phyloP scores from a whole-genome alignment of 2,888 invertebrate genomes.

The Archaeoteleia sp. region DNA sequence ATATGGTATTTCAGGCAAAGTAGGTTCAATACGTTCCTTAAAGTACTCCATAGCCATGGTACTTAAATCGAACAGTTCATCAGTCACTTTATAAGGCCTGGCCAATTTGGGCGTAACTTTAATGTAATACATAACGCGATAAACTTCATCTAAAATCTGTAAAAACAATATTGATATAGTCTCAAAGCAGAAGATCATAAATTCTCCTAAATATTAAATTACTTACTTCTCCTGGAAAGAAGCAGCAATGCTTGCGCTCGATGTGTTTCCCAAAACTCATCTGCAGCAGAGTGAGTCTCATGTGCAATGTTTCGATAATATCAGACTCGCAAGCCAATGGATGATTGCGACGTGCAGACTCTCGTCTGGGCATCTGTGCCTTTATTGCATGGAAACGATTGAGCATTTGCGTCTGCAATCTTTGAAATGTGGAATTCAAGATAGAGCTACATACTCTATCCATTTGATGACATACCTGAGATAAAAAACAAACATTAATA shows the following conservation, averaged over 20 bases:
- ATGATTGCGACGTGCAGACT: constrained; percentile 93
- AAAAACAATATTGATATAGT: constrained; percentile 58
- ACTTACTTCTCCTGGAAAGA: constrained; percentile 93
- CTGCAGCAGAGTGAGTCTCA: constrained; percentile 91
- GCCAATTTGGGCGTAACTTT: constrained; percentile 88
- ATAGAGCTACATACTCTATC: constrained; percentile 87
- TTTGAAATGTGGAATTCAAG: constrained; percentile 90
- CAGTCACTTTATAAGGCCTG: constrained; percentile 93
- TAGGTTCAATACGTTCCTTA: constrained; percentile 94
- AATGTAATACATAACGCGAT: constrained; percentile 88
- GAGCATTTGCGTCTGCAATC: constrained; percentile 89
- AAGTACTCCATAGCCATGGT: constrained; percentile 99
- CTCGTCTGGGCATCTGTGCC: constrained; percentile 92
- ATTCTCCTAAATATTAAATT: constrained; percentile 9
- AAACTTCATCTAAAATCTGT: constrained; percentile 93
- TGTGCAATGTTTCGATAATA: constrained; percentile 94
- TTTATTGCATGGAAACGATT: constrained; percentile 91
- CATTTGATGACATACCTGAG: constrained; percentile 87
- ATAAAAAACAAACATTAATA: constrained; percentile 37
- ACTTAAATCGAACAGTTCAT: constrained; percentile 94
- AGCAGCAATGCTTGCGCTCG: constrained; percentile 93
- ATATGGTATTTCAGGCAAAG: constrained; percentile 90
- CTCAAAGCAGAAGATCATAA: constrained; percentile 1
- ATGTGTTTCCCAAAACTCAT: constrained; percentile 97
- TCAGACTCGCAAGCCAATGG: constrained; percentile 93